Base-by-base conservation (phyloP, 2,797 vertebrate genomes). In the Phaenicophaeus curvirostris region DNA sequence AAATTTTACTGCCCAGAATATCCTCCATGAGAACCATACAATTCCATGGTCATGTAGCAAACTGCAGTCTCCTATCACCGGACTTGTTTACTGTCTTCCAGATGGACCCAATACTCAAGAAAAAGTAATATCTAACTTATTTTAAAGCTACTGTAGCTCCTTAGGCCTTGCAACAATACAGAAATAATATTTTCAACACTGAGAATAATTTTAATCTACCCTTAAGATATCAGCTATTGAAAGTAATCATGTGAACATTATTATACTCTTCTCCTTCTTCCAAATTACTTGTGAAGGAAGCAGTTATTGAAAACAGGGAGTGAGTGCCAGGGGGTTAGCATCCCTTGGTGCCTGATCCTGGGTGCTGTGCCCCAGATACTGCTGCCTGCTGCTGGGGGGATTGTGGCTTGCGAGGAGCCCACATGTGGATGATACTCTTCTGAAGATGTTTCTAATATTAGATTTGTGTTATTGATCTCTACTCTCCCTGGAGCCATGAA, bases 381-480 rank as follows among this genome's bases (percentile, higher is more conserved):
- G 44, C 57, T 84, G 51, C 42, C 76, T 93, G 89, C 80, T 89
- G 83, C 89, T 39, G 44, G 20, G 27, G 65, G 6, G 15, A 31
- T 73, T 10, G 1, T n/a, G 79, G 90, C 44, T n/a, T 4, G 19
- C 0, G 2, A 95, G 73, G 55, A 93, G 37, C 37, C 18, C 0
- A 0, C 44, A 35, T 8, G 14, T 11, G 27, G 68, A 83, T 53
- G 78, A 73, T 71, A 94, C 93, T 86, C 37, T 55, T 89, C 88
- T 53, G 77, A 79, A 93, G 91, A 85, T 3, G 14, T 91, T 95
- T 94, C 97, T 97, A 96, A 96, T 97, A 97, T 97, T 97, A 94
- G 90, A 73, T 72, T 90, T 73, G 42, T 91, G 94, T 96, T 95
- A 96, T 96, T 71, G 78, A 89, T 94, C 92, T 67, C 91, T 95